These are phyloP conservation scores for Halesus radiatus DNA, from an alignment of 1,140 invertebrate species.

Conservation along the genomic window DNA sequence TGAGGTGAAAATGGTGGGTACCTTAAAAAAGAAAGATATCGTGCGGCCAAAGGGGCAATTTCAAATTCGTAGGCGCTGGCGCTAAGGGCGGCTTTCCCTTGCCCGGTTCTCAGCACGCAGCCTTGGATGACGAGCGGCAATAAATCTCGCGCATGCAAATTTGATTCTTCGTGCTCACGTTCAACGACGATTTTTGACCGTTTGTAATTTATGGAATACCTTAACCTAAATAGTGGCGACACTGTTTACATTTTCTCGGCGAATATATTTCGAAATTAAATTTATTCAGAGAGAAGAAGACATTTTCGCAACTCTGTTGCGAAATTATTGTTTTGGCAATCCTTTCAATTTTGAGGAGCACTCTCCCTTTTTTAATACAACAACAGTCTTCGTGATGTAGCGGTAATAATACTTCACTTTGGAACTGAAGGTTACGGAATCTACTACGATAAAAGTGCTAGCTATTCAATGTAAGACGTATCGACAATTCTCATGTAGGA, in stretches of 20 bases:
- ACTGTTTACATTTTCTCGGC: conserved; percentile 38
- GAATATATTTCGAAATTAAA: conserved; percentile 24
- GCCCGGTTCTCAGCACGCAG: conserved; percentile 41
- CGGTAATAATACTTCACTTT: no score
- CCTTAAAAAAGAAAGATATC: not conserved
- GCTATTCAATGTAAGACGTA: no score
- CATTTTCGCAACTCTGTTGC: conserved; percentile 31
- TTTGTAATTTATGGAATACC: conserved; percentile 56
- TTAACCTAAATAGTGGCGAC: conserved; percentile 55
- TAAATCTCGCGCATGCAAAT: conserved; percentile 56
- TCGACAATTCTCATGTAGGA: no score
- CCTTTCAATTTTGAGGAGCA: not conserved
- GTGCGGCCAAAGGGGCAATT: conserved; percentile 25
- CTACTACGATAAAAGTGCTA: no score
- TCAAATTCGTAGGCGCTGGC: not conserved
- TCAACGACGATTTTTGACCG: conserved; percentile 51
- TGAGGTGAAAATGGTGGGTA: conserved; percentile 26
- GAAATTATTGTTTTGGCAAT: not conserved
- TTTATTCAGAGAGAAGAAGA: conserved; percentile 3
- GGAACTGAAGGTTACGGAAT: no score
- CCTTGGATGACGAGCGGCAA: conserved; percentile 54
- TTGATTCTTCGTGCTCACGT: conserved; percentile 50
- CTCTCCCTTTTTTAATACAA: not conserved
- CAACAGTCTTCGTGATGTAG: no score
- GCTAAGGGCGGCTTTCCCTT: conserved; percentile 28